Evolutionary conservation across 2,113 vertebrate genomes (phyloP).

Genomic region (Labrus mixtus): DNA sequence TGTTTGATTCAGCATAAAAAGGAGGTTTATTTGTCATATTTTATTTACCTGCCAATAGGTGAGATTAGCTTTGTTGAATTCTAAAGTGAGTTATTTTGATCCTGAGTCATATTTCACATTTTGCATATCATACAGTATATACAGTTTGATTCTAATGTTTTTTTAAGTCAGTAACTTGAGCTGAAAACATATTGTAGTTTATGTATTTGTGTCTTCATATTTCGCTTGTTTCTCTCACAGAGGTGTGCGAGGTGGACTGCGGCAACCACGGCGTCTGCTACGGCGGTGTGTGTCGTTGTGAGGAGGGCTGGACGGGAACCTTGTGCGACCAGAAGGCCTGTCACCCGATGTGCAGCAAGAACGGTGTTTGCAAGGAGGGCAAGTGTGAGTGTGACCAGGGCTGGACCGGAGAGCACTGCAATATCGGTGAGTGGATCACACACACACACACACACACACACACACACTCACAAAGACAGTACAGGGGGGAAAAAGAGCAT

Average conservation of each 20-base stretch:
- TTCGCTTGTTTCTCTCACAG: constrained; percentile 73
- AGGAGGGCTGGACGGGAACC: constrained; percentile 94
- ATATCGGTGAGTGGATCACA: constrained; percentile 89
- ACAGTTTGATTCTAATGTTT: neutral
- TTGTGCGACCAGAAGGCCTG: constrained; percentile 94
- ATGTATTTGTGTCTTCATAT: neutral
- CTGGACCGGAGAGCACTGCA: constrained; percentile 98
- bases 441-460: neutral
- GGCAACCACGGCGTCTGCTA: constrained; percentile 92
- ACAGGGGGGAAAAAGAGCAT: too few species aligned
- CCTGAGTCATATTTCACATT: neutral
- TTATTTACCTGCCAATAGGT: neutral
- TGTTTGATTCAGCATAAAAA: neutral
- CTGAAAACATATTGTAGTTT: neutral
- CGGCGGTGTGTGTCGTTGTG: constrained; percentile 92
- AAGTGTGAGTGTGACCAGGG: constrained; percentile 99
- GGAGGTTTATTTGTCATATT: too few species aligned
- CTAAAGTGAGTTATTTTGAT: neutral
- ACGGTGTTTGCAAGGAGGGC: constrained; percentile 95
- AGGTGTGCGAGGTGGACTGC: constrained; percentile 92
- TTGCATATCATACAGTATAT: neutral
- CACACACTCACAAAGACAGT: too few species aligned
- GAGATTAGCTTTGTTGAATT: neutral
- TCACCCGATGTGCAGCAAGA: constrained; percentile 94
- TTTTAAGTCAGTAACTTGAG: neutral